Conservation (phyloP, 2,888 invertebrate genomes). For the Nyleta sp. region DNA sequence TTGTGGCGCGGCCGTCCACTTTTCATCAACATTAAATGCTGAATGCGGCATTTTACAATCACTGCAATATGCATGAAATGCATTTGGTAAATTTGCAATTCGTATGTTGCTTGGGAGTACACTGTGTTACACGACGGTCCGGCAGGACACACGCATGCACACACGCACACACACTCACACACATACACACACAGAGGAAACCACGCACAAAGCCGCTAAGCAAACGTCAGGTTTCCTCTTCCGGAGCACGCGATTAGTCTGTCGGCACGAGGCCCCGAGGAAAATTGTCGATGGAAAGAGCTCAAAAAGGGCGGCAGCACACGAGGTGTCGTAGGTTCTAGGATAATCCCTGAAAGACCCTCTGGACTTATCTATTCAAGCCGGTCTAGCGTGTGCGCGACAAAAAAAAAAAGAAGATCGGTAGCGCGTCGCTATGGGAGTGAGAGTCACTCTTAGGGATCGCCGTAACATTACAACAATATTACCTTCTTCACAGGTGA, state of each 20-base stretch:
- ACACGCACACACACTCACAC: constrained; percentile 4
- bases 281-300: constrained; percentile 20
- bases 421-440: too few species aligned
- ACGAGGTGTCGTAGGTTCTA: constrained; percentile 26
- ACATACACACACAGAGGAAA: constrained; percentile 2
- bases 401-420: too few species aligned
- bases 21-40: constrained; percentile 45
- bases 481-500: too few species aligned
- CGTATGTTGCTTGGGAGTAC: constrained; percentile 15
- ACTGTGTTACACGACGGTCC: constrained; percentile 32
- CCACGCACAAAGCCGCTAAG: constrained; percentile 34
- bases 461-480: too few species aligned
- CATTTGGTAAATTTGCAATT: constrained; percentile 51
- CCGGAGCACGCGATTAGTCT: constrained; percentile 44
- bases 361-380: constrained; percentile 42
- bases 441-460: too few species aligned
- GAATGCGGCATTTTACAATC: constrained; percentile 52
- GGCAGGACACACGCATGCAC: constrained; percentile 21
- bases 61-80: constrained; percentile 54
- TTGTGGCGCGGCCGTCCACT: constrained; percentile 43
- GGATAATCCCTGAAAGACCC: constrained; percentile 44
- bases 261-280: constrained; percentile 25
- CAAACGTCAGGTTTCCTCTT: constrained; percentile 49
- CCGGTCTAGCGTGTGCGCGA: constrained; percentile 3
- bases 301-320: constrained; percentile 25